Percentiles rank a stretch among this genome's conserved stretches.
Evolutionary conservation across 2,797 vertebrate species (phyloP).

Genomic region (Kryptolebias ocellatus): DNA sequence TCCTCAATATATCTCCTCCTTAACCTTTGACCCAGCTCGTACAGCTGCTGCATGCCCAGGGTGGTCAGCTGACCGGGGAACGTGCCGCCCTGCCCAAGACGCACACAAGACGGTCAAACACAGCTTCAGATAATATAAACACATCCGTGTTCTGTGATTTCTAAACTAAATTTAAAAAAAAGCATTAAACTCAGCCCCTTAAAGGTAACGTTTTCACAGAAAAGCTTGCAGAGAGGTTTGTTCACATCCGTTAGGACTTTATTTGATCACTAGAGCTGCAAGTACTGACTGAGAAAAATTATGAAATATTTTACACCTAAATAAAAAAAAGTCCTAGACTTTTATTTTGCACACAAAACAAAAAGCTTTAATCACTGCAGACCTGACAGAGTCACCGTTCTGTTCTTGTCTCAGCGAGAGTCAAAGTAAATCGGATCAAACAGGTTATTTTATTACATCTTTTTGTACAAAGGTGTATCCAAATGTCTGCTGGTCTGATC

Average conservation of each 20-base stretch:
- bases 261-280: conserved; percentile 38
- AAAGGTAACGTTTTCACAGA: conserved; percentile 21
- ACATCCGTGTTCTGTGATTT: conserved; percentile 1
- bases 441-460: too few species aligned
- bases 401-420: neutral
- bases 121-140: neutral
- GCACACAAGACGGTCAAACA: conserved; percentile 24
- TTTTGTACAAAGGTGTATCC: neutral
- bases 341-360: too few species aligned
- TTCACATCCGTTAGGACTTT: conserved; percentile 7
- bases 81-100: conserved; percentile 85
- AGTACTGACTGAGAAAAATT: neutral
- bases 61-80: conserved; percentile 92
- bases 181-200: too few species aligned
- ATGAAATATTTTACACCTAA: neutral
- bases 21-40: conserved; percentile 88
- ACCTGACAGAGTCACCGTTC: neutral
- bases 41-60: conserved; percentile 94
- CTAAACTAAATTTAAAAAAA: neutral
- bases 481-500: neutral
- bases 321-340: neutral
- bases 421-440: neutral
- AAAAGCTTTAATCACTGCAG: too few species aligned
- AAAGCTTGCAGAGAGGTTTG: neutral
- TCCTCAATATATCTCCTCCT: conserved; percentile 89